A percentile compares a stretch with the other conserved stretches of the same genome.
phyloP scores from a whole-genome alignment of 2,888 invertebrate genomes.

The Parnassius apollo region DNA sequence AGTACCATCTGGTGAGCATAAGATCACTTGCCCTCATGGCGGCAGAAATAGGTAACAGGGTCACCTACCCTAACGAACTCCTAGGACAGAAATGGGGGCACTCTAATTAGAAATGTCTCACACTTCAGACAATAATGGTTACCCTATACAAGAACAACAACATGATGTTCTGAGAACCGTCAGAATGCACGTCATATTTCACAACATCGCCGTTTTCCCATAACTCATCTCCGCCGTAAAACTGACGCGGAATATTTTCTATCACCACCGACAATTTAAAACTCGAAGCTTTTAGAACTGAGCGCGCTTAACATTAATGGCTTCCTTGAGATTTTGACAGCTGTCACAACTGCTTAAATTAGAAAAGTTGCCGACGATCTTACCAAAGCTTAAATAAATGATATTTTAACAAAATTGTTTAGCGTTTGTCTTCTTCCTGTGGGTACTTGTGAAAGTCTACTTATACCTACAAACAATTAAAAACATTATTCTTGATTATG shows the following conservation, averaged over 20 bases:
- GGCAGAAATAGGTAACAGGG: no score
- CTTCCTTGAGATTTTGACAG: conserved; percentile 23
- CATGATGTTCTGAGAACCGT: conserved; percentile 16
- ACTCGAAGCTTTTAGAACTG: conserved; percentile 9
- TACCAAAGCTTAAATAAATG: no score
- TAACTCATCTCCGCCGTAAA: conserved; percentile 14
- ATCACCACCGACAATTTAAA: conserved; percentile 5
- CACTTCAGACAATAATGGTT: not conserved
- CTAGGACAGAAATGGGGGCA: not conserved
- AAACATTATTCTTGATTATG: no score
- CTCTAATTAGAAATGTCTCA: not conserved
- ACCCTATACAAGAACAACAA: conserved; percentile 7
- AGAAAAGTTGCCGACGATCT: not conserved
- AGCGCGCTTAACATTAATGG: conserved; percentile 11
- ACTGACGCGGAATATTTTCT: conserved; percentile 16
- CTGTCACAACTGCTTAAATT: conserved; percentile 8
- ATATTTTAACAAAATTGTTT: no score
- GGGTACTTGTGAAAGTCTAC: no score
- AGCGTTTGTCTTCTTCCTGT: no score
- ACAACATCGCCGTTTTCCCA: conserved; percentile 17
- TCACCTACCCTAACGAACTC: not conserved
- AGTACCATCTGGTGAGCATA: no score
- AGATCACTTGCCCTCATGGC: no score
- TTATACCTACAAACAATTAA: no score
- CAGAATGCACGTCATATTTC: conserved; percentile 18